Conservation (phyloP, 2,888 invertebrate genomes). For the Phyllotreta striolata region DNA sequence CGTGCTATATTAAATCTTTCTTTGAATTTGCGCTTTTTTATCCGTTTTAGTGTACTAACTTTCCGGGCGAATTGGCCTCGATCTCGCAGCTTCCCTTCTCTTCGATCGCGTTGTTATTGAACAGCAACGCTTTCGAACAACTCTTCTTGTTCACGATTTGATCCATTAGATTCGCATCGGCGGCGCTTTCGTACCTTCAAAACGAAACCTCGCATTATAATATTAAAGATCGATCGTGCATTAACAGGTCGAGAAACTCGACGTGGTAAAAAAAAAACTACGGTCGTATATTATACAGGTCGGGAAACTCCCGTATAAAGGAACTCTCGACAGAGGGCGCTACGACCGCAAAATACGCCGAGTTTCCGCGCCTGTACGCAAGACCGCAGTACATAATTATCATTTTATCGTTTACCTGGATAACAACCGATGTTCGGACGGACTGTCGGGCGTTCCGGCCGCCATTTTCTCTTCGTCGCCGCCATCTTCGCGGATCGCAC, state of each 20-base stretch:
- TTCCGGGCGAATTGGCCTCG: conserved; percentile 64
- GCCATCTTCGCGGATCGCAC: conserved; percentile 14
- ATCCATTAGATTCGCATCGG: conserved; percentile 79
- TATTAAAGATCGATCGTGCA: too few relatives aligned
- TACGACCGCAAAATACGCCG: too few relatives aligned
- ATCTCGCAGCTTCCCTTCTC: conserved; percentile 55
- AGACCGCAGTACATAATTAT: too few relatives aligned
- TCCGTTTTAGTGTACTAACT: too few relatives aligned
- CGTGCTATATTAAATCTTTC: too few relatives aligned
- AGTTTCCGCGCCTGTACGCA: too few relatives aligned
- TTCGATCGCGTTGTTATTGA: conserved; percentile 64
- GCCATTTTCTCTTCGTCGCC: conserved; percentile 40
- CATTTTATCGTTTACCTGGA: conserved; percentile 19
- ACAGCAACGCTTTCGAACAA: conserved; percentile 67
- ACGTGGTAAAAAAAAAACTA: too few relatives aligned
- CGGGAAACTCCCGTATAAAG: too few relatives aligned
- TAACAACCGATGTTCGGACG: conserved; percentile 64
- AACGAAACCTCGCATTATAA: conserved; percentile 54
- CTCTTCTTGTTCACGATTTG: conserved; percentile 65
- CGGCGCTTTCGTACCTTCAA: conserved; percentile 76
- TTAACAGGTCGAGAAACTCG: too few relatives aligned
- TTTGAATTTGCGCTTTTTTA: too few relatives aligned
- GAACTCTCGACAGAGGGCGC: too few relatives aligned
- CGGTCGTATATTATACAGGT: too few relatives aligned
- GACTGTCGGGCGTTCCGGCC: conserved; percentile 65